Conservation (phyloP, 2,888 invertebrate genomes). For the Dynastes tityus region DNA sequence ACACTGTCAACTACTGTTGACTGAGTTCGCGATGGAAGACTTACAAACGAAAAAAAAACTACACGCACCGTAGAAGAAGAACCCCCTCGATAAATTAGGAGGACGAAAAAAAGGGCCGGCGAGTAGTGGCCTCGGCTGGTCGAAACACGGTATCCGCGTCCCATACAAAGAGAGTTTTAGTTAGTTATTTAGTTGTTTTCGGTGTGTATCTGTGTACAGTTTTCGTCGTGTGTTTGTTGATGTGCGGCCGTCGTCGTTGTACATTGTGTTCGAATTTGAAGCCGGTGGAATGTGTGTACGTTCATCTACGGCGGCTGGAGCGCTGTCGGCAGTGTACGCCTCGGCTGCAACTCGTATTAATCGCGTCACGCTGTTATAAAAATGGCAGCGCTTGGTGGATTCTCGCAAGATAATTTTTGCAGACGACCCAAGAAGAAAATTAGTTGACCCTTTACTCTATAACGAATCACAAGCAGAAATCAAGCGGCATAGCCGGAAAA, state of each 20-base stretch:
- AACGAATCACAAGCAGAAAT: conserved; percentile 66
- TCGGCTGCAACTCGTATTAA: conserved; percentile 66
- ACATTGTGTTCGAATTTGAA: conserved; percentile 67
- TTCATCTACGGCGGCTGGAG: conserved; percentile 61
- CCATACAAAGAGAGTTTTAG: conserved; percentile 23
- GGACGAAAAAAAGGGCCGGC: conserved; percentile 42
- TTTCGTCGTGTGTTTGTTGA: conserved; percentile 59
- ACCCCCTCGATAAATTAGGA: conserved; percentile 22
- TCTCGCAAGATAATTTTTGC: conserved; percentile 72
- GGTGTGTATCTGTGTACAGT: conserved; percentile 32
- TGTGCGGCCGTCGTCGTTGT: conserved; percentile 59
- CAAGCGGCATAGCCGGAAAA: conserved; percentile 68
- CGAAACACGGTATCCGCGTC: conserved; percentile 10
- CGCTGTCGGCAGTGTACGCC: conserved; percentile 66
- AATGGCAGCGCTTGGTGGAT: conserved; percentile 72
- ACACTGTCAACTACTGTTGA: conserved; percentile 76
- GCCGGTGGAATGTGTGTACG: conserved; percentile 69
- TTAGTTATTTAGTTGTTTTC: conserved; percentile 11
- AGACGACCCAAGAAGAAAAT: conserved; percentile 73
- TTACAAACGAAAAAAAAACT: conserved; percentile 72
- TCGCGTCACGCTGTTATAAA: conserved; percentile 70
- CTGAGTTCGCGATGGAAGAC: conserved; percentile 73
- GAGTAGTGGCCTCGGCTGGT: conserved; percentile 16
- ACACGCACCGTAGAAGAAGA: conserved; percentile 61
- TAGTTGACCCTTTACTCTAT: conserved; percentile 73